Conservation (phyloP, 2,113 vertebrate species). For the Erpornis zantholeuca region DNA sequence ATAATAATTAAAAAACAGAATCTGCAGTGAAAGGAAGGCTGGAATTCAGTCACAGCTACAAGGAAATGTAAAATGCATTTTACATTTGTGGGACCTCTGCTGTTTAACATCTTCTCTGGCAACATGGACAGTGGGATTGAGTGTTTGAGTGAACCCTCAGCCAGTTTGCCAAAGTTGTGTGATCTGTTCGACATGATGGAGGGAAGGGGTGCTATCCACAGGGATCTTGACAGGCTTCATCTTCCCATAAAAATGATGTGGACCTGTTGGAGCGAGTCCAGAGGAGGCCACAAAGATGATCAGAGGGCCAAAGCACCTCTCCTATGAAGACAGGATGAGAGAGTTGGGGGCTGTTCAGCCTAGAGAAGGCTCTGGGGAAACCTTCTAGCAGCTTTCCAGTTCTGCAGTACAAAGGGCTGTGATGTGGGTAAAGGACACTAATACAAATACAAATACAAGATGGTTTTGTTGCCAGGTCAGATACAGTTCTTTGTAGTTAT, state of each 20-base stretch:
- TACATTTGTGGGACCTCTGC: neutral
- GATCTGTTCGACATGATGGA: neutral
- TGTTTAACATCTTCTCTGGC: neutral
- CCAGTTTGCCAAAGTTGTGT: neutral
- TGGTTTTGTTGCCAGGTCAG: neutral
- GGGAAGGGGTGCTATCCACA: neutral
- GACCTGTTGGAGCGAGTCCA: neutral
- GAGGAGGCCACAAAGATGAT: neutral
- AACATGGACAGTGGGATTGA: too few species aligned
- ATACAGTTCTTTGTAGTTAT: neutral
- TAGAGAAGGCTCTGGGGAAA: neutral
- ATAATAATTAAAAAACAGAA: neutral
- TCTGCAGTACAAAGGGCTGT: neutral
- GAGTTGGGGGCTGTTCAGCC: neutral
- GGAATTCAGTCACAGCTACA: neutral
- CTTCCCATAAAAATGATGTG: neutral
- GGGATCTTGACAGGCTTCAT: neutral
- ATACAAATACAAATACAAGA: neutral
- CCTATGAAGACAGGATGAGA: neutral
- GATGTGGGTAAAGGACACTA: neutral
- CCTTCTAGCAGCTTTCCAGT: neutral
- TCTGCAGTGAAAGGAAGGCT: neutral
- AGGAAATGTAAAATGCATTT: neutral
- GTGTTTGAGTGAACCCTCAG: neutral
- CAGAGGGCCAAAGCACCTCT: neutral